Evolutionary conservation across 1,140 invertebrate species (phyloP), one percentile per base, ranked within the genome.

Genomic region (Saccostrea glomerata): DNA sequence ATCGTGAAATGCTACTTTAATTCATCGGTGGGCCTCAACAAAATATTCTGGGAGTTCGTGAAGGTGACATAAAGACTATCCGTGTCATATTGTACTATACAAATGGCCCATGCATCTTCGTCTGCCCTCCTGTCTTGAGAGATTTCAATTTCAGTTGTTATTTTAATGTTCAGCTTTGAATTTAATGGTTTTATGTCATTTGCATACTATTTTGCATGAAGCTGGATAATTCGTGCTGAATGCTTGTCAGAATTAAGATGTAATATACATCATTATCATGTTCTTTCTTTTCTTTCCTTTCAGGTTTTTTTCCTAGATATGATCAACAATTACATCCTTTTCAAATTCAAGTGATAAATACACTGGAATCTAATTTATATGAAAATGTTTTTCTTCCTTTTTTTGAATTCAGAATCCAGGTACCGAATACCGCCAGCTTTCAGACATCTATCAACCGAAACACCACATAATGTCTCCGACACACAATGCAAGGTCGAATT

Each of bases 191-290:
- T 66, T 66, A 66, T 66, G 23, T 7, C 25, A 77, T 77, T 77
- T 77, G 70, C 70, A 77, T 77, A 30, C 25, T 77, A 77, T 77
- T 77, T 30, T 77, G 70, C 70, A 77, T 77, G 25, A 77, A 30
- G 7, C 5, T 63, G 17, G 58, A 20, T 47, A 47, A 47, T 63
- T 63, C 17, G 4, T 63, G 17, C n/a, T 63, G 58, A 63, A n/a
- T 20, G 58, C 5, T 77, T 77, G 70, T 77, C 30, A 77, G 3
- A 77, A 77, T 77, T 77, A 30, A 73, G 66, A 77, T 77, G 70
- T 77, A 77, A 25, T 25, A 25, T 30, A 77, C 70, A 63, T 63
- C 58, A 30, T 77, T 77, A 77, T 77, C 12, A 13, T 77, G 23
- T 36, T 77, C 70, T 9, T 36, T 15, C 13, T 30, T 77, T 77